Evolutionary conservation across 2,888 invertebrate species (phyloP).

Genomic region (Linnaemya tessellans): DNA sequence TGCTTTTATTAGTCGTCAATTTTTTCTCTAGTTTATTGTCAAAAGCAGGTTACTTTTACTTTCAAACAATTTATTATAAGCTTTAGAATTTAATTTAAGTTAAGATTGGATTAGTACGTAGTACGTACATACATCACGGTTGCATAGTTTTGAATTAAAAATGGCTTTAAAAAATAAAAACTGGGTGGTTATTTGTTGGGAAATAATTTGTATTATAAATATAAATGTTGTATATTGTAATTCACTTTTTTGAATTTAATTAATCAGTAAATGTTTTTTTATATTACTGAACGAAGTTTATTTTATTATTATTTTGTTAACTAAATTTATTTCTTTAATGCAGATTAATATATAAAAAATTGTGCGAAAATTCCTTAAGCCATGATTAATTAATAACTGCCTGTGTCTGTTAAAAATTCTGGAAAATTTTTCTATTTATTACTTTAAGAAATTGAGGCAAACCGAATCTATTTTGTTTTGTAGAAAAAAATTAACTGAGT

Average conservation of each 20-base stretch:
- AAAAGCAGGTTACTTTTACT: constrained; percentile 61
- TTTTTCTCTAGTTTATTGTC: constrained; percentile 67
- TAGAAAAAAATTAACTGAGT: background rate
- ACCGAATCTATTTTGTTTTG: background rate
- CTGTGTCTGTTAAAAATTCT: background rate
- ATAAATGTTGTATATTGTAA: background rate
- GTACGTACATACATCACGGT: background rate
- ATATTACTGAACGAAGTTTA: background rate
- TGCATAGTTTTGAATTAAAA: constrained; percentile 13
- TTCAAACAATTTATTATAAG: constrained; percentile 46
- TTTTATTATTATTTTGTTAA: background rate
- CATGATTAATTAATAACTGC: too few relatives aligned
- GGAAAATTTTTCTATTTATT: background rate
- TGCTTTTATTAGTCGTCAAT: constrained; percentile 66
- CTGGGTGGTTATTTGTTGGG: constrained; percentile 11
- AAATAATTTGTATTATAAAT: constrained; percentile 4
- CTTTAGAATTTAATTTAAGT: constrained; percentile 37
- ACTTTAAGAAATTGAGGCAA: background rate
- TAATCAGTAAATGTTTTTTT: background rate
- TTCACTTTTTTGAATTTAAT: background rate
- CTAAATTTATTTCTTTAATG: background rate
- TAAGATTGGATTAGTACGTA: background rate
- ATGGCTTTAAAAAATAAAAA: background rate
- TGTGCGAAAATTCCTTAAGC: too few relatives aligned
- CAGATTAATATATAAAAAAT: background rate